phyloP scores from a whole-genome alignment of 2,113 vertebrate genomes.

The Fregetta grallaria region DNA sequence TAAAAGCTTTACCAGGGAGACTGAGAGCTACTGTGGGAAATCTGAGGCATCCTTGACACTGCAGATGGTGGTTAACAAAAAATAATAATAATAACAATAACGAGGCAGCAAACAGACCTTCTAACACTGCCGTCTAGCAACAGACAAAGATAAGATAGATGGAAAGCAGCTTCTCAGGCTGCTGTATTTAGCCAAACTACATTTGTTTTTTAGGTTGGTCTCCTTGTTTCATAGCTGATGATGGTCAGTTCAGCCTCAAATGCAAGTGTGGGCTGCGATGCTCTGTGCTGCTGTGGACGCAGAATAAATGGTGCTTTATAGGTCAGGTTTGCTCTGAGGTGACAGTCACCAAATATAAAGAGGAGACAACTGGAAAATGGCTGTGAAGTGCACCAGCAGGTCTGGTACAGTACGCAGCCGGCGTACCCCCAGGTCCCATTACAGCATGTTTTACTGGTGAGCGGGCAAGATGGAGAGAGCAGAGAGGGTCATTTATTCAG shows the following conservation, averaged over 20 bases:
- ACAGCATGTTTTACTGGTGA: neutral
- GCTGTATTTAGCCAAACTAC: neutral
- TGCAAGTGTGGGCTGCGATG: accelerated
- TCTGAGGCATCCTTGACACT: neutral
- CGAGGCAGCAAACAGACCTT: neutral
- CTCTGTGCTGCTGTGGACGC: accelerated
- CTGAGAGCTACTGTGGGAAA: neutral
- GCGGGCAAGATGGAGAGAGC: neutral
- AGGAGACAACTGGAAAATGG: neutral
- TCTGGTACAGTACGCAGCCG: neutral
- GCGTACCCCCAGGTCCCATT: neutral
- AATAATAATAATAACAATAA: neutral
- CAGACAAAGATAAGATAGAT: neutral
- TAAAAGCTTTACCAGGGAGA: neutral
- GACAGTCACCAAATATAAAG: neutral
- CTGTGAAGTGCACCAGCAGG: neutral
- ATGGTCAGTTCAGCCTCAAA: neutral
- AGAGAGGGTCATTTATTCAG: neutral
- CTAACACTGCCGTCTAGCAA: neutral
- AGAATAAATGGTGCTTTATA: neutral
- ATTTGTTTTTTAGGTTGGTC: neutral
- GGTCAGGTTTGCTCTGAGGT: neutral
- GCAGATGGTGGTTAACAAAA: neutral
- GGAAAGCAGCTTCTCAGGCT: neutral
- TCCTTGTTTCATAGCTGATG: neutral